Evolutionary conservation across 2,113 vertebrate species (phyloP), one percentile per base, ranked within the genome.

Genomic region (Antennarius striatus): DNA sequence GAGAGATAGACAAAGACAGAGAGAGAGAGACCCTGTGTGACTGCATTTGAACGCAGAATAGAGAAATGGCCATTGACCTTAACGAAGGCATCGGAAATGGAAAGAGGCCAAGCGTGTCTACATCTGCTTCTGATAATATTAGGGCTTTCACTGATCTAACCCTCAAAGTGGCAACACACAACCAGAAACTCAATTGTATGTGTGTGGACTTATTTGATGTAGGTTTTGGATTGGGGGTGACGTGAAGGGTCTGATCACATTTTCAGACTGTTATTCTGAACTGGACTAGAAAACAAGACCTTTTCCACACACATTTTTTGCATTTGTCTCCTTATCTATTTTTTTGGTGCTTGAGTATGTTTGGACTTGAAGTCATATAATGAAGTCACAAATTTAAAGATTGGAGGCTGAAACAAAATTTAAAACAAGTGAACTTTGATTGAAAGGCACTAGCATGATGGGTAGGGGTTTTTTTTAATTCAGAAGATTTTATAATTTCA

Each of bases 81-180:
- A 49, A 57, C 68, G 70, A 77, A 57, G 80, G 62, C 52, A 22
- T 83, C 77, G 87, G 89, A 89, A 82, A 83, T 86, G 87, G 87
- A 87, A 58, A 55, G 55, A 50, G 68, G 85, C 87, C 84, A 85
- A 87, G 57, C 67, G 68, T 81, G 72, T 82, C 75, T 81, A 79
- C 79, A 81, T 88, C 89, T 81, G 82, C 69, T 76, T 88, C 71
- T 80, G 83, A 86, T 85, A 89, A 89, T 82, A 79, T 90, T 84
- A 83, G 77, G 51, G 11, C 72, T 80, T 74, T 77, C 40, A 64
- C 73, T 71, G 59, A 77, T 77, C 72, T 54, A 56, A 74, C 69
- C 55, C 13, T 67, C 59, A 47, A 17, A 75, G 59, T 15, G 51
- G 47, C 2, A 2, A 46, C 16, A 40, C 9, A 13, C 43, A 64